Percentiles rank a stretch among this genome's conserved stretches.
Evolutionary conservation across 2,113 vertebrate species (phyloP).

Genomic region (Spermophilus dauricus): DNA sequence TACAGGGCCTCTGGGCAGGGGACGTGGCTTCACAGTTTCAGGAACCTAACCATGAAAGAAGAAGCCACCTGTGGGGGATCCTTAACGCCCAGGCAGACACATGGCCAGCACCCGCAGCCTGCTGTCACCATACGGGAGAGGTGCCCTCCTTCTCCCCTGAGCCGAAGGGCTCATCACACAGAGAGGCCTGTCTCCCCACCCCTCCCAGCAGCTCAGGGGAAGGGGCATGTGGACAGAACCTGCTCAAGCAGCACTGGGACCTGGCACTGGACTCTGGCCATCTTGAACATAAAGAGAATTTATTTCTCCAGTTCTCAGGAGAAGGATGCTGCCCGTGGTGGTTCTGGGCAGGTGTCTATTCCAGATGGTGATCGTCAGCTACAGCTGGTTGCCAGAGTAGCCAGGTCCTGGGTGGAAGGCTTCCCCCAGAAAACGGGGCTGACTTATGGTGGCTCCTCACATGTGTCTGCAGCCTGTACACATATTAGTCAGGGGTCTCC

Average conservation of each 20-base stretch:
- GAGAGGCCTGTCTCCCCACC: fast-evolving
- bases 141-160: neutral
- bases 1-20: neutral
- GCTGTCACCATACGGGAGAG: neutral
- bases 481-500: neutral
- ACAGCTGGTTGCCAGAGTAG: neutral
- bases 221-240: neutral
- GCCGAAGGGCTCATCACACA: no score
- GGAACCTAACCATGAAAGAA: neutral
- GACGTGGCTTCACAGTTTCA: neutral
- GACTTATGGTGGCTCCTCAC: fast-evolving
- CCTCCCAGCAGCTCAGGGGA: neutral
- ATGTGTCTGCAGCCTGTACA: no score
- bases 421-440: neutral
- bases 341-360: neutral
- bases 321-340: neutral
- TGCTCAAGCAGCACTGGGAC: neutral
- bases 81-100: neutral
- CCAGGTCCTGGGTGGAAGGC: neutral
- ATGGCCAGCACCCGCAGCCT: fast-evolving
- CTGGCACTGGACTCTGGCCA: no score
- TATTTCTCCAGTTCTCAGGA: neutral
- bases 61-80: fast-evolving
- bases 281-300: neutral
- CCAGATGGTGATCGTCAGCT: neutral